A percentile compares a stretch with the other conserved stretches of the same genome.
Conservation (phyloP, 2,113 vertebrate genomes). For the Esox niger region DNA sequence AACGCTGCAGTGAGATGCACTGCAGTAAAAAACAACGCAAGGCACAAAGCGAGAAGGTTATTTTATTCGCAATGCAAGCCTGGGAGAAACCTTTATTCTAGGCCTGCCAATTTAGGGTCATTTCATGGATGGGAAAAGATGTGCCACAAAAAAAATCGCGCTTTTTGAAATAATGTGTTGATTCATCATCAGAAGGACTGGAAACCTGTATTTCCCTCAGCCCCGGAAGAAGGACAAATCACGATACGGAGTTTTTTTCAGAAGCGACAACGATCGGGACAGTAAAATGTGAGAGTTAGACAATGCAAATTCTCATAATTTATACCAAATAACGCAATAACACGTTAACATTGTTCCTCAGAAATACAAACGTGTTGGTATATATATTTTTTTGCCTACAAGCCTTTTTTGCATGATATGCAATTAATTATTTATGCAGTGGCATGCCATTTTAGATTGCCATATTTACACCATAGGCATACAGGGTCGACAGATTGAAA, state of each 20-base stretch:
- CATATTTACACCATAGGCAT: background rate
- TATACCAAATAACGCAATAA: background rate
- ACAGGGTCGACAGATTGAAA: background rate
- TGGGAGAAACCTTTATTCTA: constrained; percentile 22
- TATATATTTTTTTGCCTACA: constrained; percentile 18
- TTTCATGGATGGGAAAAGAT: constrained; percentile 40
- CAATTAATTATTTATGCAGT: constrained; percentile 16
- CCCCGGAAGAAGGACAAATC: constrained; percentile 15
- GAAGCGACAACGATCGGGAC: constrained; percentile 17
- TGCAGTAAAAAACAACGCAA: too few relatives aligned
- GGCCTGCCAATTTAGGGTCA: constrained; percentile 27
- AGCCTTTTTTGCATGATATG: constrained; percentile 11
- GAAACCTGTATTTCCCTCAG: constrained; percentile 13
- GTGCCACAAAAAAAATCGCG: constrained; percentile 21
- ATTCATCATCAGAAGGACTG: constrained; percentile 3
- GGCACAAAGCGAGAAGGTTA: too few relatives aligned
- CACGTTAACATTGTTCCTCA: background rate
- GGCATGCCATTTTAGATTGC: constrained; percentile 31
- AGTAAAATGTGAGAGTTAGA: constrained; percentile 19
- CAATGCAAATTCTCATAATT: constrained; percentile 15
- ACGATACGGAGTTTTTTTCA: constrained; percentile 8
- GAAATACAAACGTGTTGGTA: background rate
- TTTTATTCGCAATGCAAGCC: constrained; percentile 36
- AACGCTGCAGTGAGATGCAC: too few relatives aligned
- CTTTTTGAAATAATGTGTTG: background rate